Conservation (phyloP, 2,888 invertebrate species). For the Petrophora chlorosata region DNA sequence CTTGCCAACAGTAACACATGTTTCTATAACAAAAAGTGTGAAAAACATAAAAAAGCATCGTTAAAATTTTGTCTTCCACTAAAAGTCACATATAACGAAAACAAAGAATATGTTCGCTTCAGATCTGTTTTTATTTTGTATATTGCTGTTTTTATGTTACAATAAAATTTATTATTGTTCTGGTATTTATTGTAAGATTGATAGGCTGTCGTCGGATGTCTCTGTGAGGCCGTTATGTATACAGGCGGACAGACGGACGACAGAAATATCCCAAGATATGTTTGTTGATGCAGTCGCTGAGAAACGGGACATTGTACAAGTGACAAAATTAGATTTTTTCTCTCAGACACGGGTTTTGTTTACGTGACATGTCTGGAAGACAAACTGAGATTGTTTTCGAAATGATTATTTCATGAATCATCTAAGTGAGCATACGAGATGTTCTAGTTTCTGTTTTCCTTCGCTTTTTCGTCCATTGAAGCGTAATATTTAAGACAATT, state of each 20-base stretch:
- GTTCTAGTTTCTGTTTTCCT: conserved; percentile 13
- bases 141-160: conserved; percentile 41
- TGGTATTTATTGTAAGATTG: conserved; percentile 80
- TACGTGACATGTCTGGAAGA: conserved; percentile 34
- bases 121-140: conserved; percentile 41
- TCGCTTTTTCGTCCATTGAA: not conserved
- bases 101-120: conserved; percentile 43
- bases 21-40: conserved; percentile 66
- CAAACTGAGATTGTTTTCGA: conserved; percentile 11
- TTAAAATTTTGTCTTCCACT: conserved; percentile 71
- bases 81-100: conserved; percentile 67
- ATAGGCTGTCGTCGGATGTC: conserved; percentile 78
- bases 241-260: conserved; percentile 58
- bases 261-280: conserved; percentile 71
- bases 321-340: conserved; percentile 67
- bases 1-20: conserved; percentile 58
- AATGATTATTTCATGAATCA: conserved; percentile 15
- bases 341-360: conserved; percentile 51
- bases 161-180: conserved; percentile 47
- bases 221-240: conserved; percentile 68
- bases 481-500: too few species aligned
- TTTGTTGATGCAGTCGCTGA: conserved; percentile 68
- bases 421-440: conserved; percentile 9
- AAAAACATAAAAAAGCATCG: conserved; percentile 70
- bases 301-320: conserved; percentile 60